Evolutionary conservation across 2,888 invertebrate genomes (phyloP), one percentile per base, ranked within the genome.

Genomic region (Perizoma affinitatum): DNA sequence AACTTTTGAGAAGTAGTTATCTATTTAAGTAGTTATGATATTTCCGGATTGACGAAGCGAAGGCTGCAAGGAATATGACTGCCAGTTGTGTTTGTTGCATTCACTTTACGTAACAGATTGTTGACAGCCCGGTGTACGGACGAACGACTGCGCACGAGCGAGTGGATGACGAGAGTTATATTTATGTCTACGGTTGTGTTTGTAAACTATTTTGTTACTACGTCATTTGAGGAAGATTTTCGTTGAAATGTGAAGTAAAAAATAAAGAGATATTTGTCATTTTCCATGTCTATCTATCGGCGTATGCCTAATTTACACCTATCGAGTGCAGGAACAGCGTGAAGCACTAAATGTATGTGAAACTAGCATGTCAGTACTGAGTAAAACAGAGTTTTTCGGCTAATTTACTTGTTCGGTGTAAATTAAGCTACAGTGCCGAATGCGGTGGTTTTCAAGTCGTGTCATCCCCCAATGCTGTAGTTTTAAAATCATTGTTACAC

Each of bases 121-220:
- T 61, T 49, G 54, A 50, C 48, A 52, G 35, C 40, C 35, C 52
- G 36, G 34, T 51, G 48, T 11, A 43, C 54, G 58, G 10, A 44
- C 48, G 54, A 33, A 36, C 44, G 47, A 34, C 1, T 41, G 54
- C 36, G 64, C 49, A 38, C 4, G 58, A 22, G 60, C 47, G 53
- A 40, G 36, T 42, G 58, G 42, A 10, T 58, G 51, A 59, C 54
- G 50, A 49, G 53, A 46, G 49, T 56, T 72, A 65, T 70, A 63
- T 71, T 68, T 77, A 72, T 78, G 78, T 80, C 74, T 76, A 83
- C 57, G 87, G 86, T 88, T 88, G 87, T 87, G 83, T 86, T 83
- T 83, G 80, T 83, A 78, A 76, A 80, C 79, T 79, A 83, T 70
- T 86, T 87, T 86, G 82, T 86, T 87, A 83, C 78, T 76, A 81